These are phyloP conservation scores for Anomalospiza imberbis DNA, from an alignment of 2,797 vertebrate species.

Conservation along the genomic window DNA sequence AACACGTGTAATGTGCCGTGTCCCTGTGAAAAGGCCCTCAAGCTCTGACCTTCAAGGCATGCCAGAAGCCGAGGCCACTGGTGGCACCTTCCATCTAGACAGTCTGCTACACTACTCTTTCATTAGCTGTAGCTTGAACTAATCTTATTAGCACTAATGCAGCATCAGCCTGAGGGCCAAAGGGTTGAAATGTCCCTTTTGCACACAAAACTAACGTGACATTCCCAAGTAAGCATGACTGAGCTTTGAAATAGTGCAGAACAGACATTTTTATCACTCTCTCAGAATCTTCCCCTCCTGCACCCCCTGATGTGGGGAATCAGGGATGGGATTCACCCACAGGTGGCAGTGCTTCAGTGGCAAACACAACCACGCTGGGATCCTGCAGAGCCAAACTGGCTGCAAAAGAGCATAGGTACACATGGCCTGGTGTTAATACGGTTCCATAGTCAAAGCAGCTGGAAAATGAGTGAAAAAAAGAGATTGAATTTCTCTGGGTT, in stretches of 20 bases:
- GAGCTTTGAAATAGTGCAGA: neutral
- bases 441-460: neutral
- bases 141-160: neutral
- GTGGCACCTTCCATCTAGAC: neutral
- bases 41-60: neutral
- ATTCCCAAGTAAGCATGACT: neutral
- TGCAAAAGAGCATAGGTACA: neutral
- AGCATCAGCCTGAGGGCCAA: neutral
- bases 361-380: neutral
- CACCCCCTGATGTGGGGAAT: neutral
- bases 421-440: neutral
- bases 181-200: neutral
- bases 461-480: neutral
- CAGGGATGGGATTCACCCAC: neutral
- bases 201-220: neutral
- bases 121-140: neutral
- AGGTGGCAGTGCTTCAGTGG: conserved; percentile 44
- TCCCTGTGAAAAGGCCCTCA: neutral
- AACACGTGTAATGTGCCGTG: accelerated
- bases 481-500: conserved; percentile 5
- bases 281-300: neutral
- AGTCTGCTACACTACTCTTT: neutral
- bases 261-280: neutral
- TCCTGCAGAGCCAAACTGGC: neutral
- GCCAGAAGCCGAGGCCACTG: neutral